Evolutionary conservation across 2,113 vertebrate genomes (phyloP).

Genomic region (Alexandromys fortis): DNA sequence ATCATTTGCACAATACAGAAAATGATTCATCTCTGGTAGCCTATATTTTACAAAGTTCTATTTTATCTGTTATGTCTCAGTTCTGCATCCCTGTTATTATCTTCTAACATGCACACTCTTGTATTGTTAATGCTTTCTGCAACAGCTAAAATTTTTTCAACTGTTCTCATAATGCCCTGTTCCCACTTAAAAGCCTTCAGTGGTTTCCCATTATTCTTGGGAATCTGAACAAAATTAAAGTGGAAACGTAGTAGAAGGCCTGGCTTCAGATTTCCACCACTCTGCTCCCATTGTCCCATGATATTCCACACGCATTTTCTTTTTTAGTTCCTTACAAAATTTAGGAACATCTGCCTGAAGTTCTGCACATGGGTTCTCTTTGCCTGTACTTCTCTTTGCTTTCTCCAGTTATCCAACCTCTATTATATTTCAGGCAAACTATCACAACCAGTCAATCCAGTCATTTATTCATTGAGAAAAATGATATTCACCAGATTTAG

Average conservation of each 20-base stretch:
- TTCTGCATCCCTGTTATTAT: conserved; percentile 15
- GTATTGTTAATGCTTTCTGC: neutral
- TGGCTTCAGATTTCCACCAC: neutral
- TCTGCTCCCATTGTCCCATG: neutral
- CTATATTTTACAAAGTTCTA: conserved; percentile 21
- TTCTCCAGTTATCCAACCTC: conserved; percentile 27
- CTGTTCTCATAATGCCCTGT: neutral
- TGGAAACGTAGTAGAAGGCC: neutral
- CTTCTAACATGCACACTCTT: conserved; percentile 18
- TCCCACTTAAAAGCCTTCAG: neutral
- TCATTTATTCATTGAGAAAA: conserved; percentile 36
- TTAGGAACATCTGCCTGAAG: neutral
- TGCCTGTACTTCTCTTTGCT: neutral
- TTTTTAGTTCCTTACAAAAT: conserved; percentile 37
- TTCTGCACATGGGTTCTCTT: neutral
- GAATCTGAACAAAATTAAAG: conserved; percentile 35
- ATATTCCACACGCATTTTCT: neutral
- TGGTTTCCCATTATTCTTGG: neutral
- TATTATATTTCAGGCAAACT: conserved; percentile 20
- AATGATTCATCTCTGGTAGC: conserved; percentile 5
- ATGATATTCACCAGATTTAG: neutral
- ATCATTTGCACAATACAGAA: conserved; percentile 36
- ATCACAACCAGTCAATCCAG: conserved; percentile 13
- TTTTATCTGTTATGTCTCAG: conserved; percentile 47
- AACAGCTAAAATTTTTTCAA: neutral